Evolutionary conservation across 2,888 invertebrate species (phyloP).

Genomic region (Drosophila birchii): DNA sequence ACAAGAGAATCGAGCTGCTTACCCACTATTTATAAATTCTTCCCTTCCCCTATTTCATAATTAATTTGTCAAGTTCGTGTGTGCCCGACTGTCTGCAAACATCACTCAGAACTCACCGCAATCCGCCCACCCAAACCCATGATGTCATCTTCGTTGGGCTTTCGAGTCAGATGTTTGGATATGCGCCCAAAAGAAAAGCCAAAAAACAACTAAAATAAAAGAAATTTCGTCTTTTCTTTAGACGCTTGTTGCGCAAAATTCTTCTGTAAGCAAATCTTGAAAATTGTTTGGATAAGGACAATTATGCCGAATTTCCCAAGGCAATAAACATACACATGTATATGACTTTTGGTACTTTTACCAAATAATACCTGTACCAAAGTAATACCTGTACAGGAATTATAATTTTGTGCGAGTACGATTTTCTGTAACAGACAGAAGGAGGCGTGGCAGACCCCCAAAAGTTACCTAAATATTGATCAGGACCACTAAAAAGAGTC

Average conservation of each 20-base stretch:
- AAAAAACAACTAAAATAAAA: constrained; percentile 29
- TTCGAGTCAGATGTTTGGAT: constrained; percentile 73
- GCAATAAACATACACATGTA: too few relatives aligned
- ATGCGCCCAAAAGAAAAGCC: constrained; percentile 50
- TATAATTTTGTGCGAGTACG: too few relatives aligned
- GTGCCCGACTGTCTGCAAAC: constrained; percentile 61
- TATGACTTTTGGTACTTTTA: too few relatives aligned
- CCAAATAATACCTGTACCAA: too few relatives aligned
- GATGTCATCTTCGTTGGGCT: constrained; percentile 65
- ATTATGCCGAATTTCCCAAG: background rate
- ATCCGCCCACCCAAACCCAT: constrained; percentile 53
- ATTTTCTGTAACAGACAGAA: too few relatives aligned
- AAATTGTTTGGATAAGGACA: background rate
- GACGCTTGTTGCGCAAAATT: constrained; percentile 21
- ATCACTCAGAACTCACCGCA: constrained; percentile 34
- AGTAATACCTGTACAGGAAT: too few relatives aligned
- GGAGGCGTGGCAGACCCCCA: too few relatives aligned
- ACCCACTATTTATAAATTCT: constrained; percentile 55
- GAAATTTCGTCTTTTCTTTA: constrained; percentile 13
- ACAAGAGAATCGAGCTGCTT: constrained; percentile 32
- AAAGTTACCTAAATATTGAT: too few relatives aligned
- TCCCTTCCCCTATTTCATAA: constrained; percentile 41
- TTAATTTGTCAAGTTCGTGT: constrained; percentile 41
- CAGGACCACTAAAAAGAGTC: too few relatives aligned
- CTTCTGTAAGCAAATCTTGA: constrained; percentile 15